Evolutionary conservation across 1,140 invertebrate genomes (phyloP), one percentile per base, ranked within the genome.

Genomic region (Planococcus citri): DNA sequence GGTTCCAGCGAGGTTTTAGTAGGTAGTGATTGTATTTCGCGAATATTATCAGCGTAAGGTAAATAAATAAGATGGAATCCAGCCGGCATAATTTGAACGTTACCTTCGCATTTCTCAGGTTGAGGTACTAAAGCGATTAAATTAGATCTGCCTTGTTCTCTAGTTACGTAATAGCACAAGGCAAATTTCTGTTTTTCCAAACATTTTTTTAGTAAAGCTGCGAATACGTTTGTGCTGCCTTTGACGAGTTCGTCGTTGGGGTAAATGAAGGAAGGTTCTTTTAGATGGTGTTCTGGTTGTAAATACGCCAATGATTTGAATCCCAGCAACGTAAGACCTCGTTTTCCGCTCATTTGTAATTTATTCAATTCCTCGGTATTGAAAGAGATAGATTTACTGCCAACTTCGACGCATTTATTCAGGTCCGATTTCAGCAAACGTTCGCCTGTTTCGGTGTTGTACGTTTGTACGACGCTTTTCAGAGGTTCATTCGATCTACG

Each of bases 31-130:
- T n/a, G n/a, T 6, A 72, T 60, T 67, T 37, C 27, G 12, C 58
- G 67, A 14, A 69, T 20, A 38, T 68, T 70, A 9, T 69, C 71
- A 4, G 6, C 20, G 51, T 64, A 71, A 9, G 71, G 71, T 20
- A 71, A 24, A 14, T 69, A 71, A 20, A 69, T 64, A 10, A 69
- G 22, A 67, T 69, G 68, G 38, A 71, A 71, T 1, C 71, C 71
- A 21, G 71, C 14, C 3, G 68, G 71, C 4, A 41, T 12, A 14
- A 24, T 68, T 29, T 68, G 68, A 3, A 6, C 24, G 20, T 22
- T 41, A 8, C 37, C 1, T 29, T 71, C 68, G 20, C 69, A 17
- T 51, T 64, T 9, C 22, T 71, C 68, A 1, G 9, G 8, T 69
- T 71, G 71, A 67, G 71, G 71, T 25, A 71, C 21, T 1, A 71